These are phyloP conservation scores for Hartigia nigra DNA, from an alignment of 2,888 invertebrate species.

Conservation along the genomic window DNA sequence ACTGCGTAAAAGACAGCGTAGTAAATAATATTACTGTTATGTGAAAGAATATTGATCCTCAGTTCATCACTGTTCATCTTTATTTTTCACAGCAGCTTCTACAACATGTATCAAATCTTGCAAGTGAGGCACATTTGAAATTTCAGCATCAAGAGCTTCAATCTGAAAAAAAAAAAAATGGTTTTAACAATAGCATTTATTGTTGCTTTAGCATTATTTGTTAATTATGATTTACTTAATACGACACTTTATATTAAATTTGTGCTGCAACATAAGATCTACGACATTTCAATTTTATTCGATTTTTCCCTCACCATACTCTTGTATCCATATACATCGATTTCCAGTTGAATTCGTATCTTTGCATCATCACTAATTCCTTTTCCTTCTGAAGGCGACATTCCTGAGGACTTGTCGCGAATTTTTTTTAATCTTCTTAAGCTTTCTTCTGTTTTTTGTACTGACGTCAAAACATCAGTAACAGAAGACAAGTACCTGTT, in stretches of 20 bases:
- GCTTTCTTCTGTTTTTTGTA: conserved; percentile 95
- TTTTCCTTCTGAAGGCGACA: conserved; percentile 67
- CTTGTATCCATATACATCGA: conserved; percentile 85
- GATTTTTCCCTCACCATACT: conserved; percentile 66
- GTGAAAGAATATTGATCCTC: no score
- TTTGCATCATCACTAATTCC: conserved; percentile 92
- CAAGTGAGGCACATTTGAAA: conserved; percentile 71
- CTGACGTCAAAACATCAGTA: conserved; percentile 89
- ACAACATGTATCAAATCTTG: conserved; percentile 73
- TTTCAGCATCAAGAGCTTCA: conserved; percentile 69
- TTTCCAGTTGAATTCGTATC: conserved; percentile 88
- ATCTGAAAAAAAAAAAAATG: conserved; percentile 61
- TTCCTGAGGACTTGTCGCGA: conserved; percentile 71
- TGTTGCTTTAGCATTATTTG: conserved; percentile 5
- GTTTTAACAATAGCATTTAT: conserved; percentile 12
- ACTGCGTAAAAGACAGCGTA: no score
- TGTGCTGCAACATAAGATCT: conserved; percentile 1
- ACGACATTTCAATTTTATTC: background rate
- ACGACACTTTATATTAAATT: background rate
- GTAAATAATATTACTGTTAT: no score
- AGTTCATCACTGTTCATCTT: conserved; percentile 23
- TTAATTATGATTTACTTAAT: background rate
- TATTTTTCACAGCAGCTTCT: conserved; percentile 71
- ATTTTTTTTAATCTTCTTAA: conserved; percentile 88
- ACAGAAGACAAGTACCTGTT: conserved; percentile 78